phyloP scores from a whole-genome alignment of 2,888 invertebrate species.

The Laothoe populi region DNA sequence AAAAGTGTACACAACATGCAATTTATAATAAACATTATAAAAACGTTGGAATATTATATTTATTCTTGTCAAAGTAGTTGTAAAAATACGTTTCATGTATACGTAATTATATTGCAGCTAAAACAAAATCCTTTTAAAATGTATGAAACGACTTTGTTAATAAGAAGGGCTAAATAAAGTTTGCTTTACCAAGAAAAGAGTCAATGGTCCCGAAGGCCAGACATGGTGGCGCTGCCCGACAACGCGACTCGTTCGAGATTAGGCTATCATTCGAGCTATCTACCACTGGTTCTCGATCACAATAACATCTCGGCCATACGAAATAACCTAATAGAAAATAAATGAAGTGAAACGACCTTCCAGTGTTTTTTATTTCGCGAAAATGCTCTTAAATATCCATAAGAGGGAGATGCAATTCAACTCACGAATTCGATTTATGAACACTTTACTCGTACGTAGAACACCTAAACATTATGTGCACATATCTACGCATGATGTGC shows the following conservation, averaged over 20 bases:
- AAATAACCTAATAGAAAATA: conserved; percentile 29
- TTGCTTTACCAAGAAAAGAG: conserved; percentile 53
- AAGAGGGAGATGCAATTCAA: conserved; percentile 59
- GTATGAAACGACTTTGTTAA: conserved; percentile 14
- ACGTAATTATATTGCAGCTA: conserved; percentile 5
- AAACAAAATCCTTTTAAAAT: conserved; percentile 12
- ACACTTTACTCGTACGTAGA: conserved; percentile 70
- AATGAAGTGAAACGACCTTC: conserved; percentile 16
- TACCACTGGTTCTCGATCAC: conserved; percentile 68
- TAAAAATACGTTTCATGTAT: not conserved
- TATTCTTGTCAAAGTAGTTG: too few relatives aligned
- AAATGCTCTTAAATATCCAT: conserved; percentile 28
- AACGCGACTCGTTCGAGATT: conserved; percentile 58
- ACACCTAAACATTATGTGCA: conserved; percentile 78
- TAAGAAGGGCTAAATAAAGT: conserved; percentile 29
- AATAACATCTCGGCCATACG: conserved; percentile 33
- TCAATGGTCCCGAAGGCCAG: conserved; percentile 68
- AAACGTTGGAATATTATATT: too few relatives aligned
- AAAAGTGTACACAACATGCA: too few relatives aligned
- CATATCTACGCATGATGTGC: conserved; percentile 79
- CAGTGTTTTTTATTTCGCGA: conserved; percentile 8
- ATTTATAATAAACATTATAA: too few relatives aligned
- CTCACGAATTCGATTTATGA: conserved; percentile 80
- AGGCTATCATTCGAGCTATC: conserved; percentile 65
- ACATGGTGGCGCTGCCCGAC: conserved; percentile 65